Percentiles rank a stretch among this genome's conserved stretches.
phyloP scores from a whole-genome alignment of 2,888 invertebrate species.

The Torymus aiolomorphi region DNA sequence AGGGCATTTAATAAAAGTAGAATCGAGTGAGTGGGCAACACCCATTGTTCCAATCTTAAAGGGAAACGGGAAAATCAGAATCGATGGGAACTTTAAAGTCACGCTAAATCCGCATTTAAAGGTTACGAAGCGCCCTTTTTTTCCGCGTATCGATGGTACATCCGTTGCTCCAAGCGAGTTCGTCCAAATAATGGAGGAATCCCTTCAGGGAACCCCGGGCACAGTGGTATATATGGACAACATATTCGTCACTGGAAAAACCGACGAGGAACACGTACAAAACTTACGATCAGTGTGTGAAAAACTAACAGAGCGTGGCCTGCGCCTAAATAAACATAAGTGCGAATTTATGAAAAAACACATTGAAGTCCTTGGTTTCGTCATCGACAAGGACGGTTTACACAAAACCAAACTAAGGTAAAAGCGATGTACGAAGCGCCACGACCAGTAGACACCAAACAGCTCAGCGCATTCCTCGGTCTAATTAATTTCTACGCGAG shows the following conservation, averaged over 20 bases:
- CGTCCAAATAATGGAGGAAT: too few relatives aligned
- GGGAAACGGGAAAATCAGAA: too few relatives aligned
- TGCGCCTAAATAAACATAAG: constrained; percentile 57
- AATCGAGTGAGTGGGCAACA: too few relatives aligned
- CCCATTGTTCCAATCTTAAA: too few relatives aligned
- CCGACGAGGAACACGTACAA: background rate
- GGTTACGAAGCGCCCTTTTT: too few relatives aligned
- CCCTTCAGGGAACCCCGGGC: constrained; percentile 55
- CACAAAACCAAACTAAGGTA: constrained; percentile 59
- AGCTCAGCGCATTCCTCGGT: constrained; percentile 61
- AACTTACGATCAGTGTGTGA: constrained; percentile 42
- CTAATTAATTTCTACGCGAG: constrained; percentile 68
- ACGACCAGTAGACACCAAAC: background rate
- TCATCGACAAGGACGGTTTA: constrained; percentile 61
- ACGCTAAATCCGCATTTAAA: too few relatives aligned
- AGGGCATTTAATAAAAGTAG: too few relatives aligned
- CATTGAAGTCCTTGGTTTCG: constrained; percentile 63
- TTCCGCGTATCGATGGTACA: too few relatives aligned
- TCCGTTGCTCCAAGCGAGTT: too few relatives aligned
- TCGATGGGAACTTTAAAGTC: too few relatives aligned
- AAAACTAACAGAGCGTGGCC: constrained; percentile 26
- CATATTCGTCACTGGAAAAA: constrained; percentile 58
- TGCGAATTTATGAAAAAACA: constrained; percentile 61
- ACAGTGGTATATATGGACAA: constrained; percentile 61
- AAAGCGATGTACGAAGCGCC: constrained; percentile 58